Conservation (phyloP, 2,113 vertebrate genomes). For the Heterocephalus glaber region DNA sequence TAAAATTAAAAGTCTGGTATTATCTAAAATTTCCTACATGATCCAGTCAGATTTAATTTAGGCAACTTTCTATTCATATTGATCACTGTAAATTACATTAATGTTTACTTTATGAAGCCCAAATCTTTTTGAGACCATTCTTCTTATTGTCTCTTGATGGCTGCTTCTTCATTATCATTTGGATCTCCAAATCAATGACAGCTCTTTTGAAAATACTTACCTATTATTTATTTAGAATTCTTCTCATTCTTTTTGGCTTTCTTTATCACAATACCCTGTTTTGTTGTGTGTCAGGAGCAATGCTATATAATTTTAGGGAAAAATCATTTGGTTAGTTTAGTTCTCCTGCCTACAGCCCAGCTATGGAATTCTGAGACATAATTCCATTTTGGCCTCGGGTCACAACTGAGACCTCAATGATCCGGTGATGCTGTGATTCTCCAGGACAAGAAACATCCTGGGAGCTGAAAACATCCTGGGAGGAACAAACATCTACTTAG, state of each 20-base stretch:
- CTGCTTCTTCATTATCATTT: not conserved
- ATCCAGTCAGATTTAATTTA: not conserved
- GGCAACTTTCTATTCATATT: not conserved
- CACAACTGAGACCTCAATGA: too few species aligned
- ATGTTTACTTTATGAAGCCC: not conserved
- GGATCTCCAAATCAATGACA: not conserved
- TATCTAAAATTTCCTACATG: not conserved
- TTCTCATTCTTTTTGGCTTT: not conserved
- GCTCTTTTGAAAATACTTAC: not conserved
- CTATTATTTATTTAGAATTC: not conserved
- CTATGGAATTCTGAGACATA: too few species aligned
- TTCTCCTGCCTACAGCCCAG: too few species aligned
- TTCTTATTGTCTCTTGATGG: not conserved
- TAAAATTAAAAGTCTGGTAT: not conserved
- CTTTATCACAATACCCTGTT: not conserved
- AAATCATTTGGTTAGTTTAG: too few species aligned
- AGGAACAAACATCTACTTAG: too few species aligned
- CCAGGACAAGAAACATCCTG: too few species aligned
- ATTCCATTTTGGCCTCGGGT: too few species aligned
- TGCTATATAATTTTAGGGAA: too few species aligned
- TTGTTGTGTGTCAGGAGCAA: not conserved
- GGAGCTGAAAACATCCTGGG: too few species aligned
- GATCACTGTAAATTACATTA: not conserved
- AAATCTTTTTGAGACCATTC: too few species aligned
- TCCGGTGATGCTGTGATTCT: too few species aligned